phyloP scores from a whole-genome alignment of 2,888 invertebrate species.

The Drosophila monieri region DNA sequence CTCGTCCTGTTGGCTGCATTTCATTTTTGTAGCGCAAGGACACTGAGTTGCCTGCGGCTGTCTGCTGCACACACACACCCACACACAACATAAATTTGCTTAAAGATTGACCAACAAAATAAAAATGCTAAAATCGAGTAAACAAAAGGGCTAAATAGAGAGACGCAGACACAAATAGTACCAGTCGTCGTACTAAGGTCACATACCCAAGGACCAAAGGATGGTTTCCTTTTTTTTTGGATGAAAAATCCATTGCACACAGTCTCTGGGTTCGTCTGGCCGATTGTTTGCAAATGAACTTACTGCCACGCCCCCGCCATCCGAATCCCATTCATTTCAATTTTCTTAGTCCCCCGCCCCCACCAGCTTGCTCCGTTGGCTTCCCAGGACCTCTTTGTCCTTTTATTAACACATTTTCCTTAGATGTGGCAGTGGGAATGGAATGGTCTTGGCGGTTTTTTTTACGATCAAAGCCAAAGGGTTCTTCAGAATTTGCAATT shows the following conservation, averaged over 20 bases:
- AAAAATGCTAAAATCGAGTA: slow-evolving; percentile 20
- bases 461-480: slow-evolving; percentile 29
- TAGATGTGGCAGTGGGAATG: slow-evolving; percentile 1
- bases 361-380: slow-evolving; percentile 4
- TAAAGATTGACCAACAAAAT: slow-evolving; percentile 42
- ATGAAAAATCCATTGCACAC: slow-evolving; percentile 1
- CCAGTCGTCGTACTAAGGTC: slow-evolving; percentile 18
- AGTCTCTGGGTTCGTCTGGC: slow-evolving; percentile 31
- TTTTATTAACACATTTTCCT: slow-evolving; percentile 59
- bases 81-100: slow-evolving; percentile 37
- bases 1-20: slow-evolving; percentile 33
- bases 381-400: slow-evolving; percentile 31
- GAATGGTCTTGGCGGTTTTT: slow-evolving; percentile 21
- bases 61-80: slow-evolving; percentile 21
- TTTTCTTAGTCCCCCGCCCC: slow-evolving; percentile 26
- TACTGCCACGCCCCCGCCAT: slow-evolving; percentile 10
- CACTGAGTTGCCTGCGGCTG: slow-evolving; percentile 35
- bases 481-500: slow-evolving; percentile 19
- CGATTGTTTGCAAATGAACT: slow-evolving; percentile 41
- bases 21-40: slow-evolving; percentile 53
- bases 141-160: slow-evolving; percentile 2
- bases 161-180: slow-evolving; percentile 31
- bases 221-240: slow-evolving; percentile 18
- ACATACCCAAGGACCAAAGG: slow-evolving; percentile 13
- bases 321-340: slow-evolving; percentile 54